Evolutionary conservation across 1,140 invertebrate genomes (phyloP).

Genomic region (Bombus superbus): DNA sequence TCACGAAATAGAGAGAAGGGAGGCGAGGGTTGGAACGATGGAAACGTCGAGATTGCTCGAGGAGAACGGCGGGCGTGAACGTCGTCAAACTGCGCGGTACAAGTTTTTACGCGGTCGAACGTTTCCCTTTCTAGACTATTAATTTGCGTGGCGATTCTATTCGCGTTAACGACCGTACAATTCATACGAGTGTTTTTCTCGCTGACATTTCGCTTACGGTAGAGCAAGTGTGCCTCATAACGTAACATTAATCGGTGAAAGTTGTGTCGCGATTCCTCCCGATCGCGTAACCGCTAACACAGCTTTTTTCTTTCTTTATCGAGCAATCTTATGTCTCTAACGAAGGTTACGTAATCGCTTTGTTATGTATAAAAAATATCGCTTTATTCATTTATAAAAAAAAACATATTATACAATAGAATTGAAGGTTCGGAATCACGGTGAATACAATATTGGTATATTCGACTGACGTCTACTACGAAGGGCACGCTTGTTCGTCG

Average conservation of each 20-base stretch:
- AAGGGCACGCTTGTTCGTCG: conserved; percentile 18
- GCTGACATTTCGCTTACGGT: conserved; percentile 31
- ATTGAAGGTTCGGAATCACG: conserved; percentile 57
- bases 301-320: neutral
- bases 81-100: neutral
- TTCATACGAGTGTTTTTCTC: conserved; percentile 29
- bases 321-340: neutral
- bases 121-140: conserved; percentile 22
- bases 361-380: conserved; percentile 63
- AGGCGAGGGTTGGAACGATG: neutral
- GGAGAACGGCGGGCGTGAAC: conserved; percentile 31
- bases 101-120: conserved; percentile 26
- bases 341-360: conserved; percentile 42
- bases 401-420: conserved; percentile 60
- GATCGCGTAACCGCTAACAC: conserved; percentile 54
- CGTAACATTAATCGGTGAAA: conserved; percentile 63
- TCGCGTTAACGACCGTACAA: conserved; percentile 45
- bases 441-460: conserved; percentile 64
- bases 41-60: conserved; percentile 36
- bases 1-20: neutral
- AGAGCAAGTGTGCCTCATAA: conserved; percentile 50
- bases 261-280: conserved; percentile 55
- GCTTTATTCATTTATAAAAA: conserved; percentile 64
- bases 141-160: conserved; percentile 8
- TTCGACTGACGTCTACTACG: conserved; percentile 41